phyloP scores from a whole-genome alignment of 1,140 invertebrate genomes.

The Conus betulinus region DNA sequence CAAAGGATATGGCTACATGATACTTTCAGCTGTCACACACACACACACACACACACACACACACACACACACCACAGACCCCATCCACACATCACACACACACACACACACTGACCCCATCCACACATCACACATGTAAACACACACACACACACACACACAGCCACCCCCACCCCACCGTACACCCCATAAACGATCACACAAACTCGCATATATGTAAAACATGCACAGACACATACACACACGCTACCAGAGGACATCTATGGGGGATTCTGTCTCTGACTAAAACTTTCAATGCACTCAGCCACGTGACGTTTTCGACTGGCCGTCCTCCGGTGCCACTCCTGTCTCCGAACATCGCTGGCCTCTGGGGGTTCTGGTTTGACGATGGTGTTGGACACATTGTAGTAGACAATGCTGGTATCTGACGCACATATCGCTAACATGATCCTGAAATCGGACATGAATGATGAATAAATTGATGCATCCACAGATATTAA shows the following conservation, averaged over 20 bases:
- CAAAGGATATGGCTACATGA: too few relatives aligned
- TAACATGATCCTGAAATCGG: conserved; percentile 47
- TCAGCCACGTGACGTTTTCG: conserved; percentile 37
- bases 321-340: conserved; percentile 25
- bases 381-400: conserved; percentile 43
- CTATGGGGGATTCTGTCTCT: not conserved
- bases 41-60: too few relatives aligned
- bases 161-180: too few relatives aligned
- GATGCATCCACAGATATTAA: too few relatives aligned
- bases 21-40: too few relatives aligned
- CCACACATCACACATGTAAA: too few relatives aligned
- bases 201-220: too few relatives aligned
- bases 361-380: conserved; percentile 47
- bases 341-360: conserved; percentile 33
- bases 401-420: conserved; percentile 51
- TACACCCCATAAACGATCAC: too few relatives aligned
- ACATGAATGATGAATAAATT: not conserved
- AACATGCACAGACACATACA: not conserved
- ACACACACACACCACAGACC: too few relatives aligned
- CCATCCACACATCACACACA: too few relatives aligned
- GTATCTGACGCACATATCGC: conserved; percentile 49
- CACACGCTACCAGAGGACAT: not conserved
- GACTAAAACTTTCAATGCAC: conserved; percentile 12
- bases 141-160: too few relatives aligned
- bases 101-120: too few relatives aligned